Base-by-base conservation (phyloP, 2,888 invertebrate species). In the Andrena praecox region DNA sequence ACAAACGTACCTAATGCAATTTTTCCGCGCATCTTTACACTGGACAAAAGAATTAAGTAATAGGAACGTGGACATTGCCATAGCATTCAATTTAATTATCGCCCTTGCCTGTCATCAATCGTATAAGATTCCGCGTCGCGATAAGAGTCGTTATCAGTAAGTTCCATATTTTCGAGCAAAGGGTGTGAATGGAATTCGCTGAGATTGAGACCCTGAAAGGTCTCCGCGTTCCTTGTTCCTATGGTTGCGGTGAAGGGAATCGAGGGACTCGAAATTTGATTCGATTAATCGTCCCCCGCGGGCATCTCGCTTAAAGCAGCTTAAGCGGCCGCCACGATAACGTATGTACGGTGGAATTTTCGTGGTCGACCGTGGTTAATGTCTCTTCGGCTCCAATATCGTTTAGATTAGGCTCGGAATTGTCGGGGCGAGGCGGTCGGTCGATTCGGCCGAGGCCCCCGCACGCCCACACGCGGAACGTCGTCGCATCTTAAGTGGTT, bases 391-490 rank as follows among this genome's bases (percentile, higher is more conserved):
- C 81, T 80, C 80, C 84, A 88, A 89, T 87, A 88, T 88, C 89
- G 74, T 85, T 85, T 89, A 89, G 87, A 88, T 88, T 85, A 85
- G 80, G 80, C 82, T 82, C 68, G 85, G 80, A 84, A 84, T 85
- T 80, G 89, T 85, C 76, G 72, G 75, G 67, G 63, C 78, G 42
- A 68, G 77, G 72, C 70, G 77, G 70, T 78, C 84, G 71, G 62
- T 67, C 78, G 82, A 68, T 67, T 77, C 78, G 64, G 35, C 54
- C 73, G 48, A 29, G 56, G 56, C 56, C 56, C 52, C 71, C 66
- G 71, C 79, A 85, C 89, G 86, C 90, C 90, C 90, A 90, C 90
- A 87, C 89, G 87, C 74, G 90, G 76, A 85, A 87, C 80, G 75
- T 60, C 79, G 87, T 85, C 89, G 87, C 81, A 77, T 81, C 85